Percentiles rank a stretch among this genome's conserved stretches.
Evolutionary conservation across 2,113 vertebrate genomes (phyloP).

Genomic region (Origma solitaria): DNA sequence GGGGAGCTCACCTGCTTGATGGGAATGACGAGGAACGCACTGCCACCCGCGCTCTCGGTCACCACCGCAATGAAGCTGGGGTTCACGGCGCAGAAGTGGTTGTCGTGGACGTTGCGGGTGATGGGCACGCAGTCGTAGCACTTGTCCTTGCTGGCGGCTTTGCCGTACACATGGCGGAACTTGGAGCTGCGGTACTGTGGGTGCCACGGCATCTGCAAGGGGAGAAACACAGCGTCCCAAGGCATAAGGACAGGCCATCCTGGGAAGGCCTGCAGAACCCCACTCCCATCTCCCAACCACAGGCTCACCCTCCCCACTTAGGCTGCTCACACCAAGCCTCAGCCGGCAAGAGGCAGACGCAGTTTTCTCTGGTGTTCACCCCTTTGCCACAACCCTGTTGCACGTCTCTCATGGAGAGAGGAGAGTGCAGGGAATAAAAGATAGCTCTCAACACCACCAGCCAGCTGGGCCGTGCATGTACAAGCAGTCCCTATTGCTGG

Average conservation of each 20-base stretch:
- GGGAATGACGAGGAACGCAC: conserved; percentile 88
- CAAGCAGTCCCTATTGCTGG: accelerated
- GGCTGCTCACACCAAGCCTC: background rate
- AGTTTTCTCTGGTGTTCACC: background rate
- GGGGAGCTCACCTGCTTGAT: conserved; percentile 78
- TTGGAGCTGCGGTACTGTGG: conserved; percentile 84
- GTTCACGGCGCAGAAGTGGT: conserved; percentile 90
- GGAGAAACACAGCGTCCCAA: accelerated
- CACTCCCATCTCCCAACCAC: background rate
- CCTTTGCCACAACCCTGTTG: background rate
- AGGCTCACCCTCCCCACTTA: background rate
- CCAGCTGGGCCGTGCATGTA: background rate
- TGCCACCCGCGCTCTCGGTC: conserved; percentile 87
- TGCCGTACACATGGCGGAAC: conserved; percentile 88
- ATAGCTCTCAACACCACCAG: background rate
- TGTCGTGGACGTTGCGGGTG: conserved; percentile 88
- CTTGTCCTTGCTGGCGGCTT: conserved; percentile 79
- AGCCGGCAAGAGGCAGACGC: accelerated
- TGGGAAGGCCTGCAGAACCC: background rate
- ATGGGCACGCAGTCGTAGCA: conserved; percentile 86
- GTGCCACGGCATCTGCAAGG: conserved; percentile 87
- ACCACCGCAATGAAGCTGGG: conserved; percentile 91
- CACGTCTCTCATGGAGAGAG: background rate
- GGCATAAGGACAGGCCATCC: background rate
- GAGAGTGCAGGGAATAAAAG: background rate